These are phyloP conservation scores for Sarcophaga subvicina DNA, from an alignment of 2,888 invertebrate species.

Conservation along the genomic window DNA sequence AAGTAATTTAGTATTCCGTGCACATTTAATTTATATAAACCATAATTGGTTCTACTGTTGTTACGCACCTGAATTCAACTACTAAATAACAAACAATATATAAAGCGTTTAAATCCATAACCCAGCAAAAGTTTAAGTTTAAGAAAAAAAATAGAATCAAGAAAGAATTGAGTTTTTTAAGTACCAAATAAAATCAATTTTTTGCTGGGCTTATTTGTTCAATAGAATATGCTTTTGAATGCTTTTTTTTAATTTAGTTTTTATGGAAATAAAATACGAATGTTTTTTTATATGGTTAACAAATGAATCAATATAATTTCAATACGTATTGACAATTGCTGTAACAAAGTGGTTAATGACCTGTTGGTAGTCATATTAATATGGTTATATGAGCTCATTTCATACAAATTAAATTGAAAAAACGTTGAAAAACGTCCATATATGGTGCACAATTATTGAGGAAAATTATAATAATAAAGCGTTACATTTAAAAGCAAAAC, in stretches of 20 bases:
- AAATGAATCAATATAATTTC: slow-evolving; percentile 53
- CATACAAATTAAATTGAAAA: slow-evolving; percentile 62
- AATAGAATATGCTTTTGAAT: neutral
- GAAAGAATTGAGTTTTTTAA: neutral
- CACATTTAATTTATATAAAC: slow-evolving; percentile 80
- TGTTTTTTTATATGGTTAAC: slow-evolving; percentile 60
- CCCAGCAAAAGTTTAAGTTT: slow-evolving; percentile 22
- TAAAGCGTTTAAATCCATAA: neutral
- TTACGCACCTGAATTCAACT: slow-evolving; percentile 76
- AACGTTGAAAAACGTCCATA: slow-evolving; percentile 29
- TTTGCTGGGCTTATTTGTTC: neutral
- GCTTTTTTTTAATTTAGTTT: slow-evolving; percentile 17
- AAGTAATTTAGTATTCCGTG: slow-evolving; percentile 72
- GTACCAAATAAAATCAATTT: neutral
- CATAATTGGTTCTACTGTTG: slow-evolving; percentile 81
- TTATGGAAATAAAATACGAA: slow-evolving; percentile 59
- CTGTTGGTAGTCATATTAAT: slow-evolving; percentile 52
- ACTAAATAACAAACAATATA: slow-evolving; percentile 11
- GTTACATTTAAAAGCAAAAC: slow-evolving; percentile 64
- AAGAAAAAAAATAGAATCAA: neutral
- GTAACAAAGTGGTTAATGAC: slow-evolving; percentile 68
- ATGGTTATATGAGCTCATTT: slow-evolving; percentile 69
- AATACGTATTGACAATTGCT: slow-evolving; percentile 58
- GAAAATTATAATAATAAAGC: slow-evolving; percentile 69
- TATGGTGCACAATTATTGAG: slow-evolving; percentile 66